Evolutionary conservation across 2,113 vertebrate species (phyloP), one percentile per base, ranked within the genome.

Genomic region (Notechis scutatus): DNA sequence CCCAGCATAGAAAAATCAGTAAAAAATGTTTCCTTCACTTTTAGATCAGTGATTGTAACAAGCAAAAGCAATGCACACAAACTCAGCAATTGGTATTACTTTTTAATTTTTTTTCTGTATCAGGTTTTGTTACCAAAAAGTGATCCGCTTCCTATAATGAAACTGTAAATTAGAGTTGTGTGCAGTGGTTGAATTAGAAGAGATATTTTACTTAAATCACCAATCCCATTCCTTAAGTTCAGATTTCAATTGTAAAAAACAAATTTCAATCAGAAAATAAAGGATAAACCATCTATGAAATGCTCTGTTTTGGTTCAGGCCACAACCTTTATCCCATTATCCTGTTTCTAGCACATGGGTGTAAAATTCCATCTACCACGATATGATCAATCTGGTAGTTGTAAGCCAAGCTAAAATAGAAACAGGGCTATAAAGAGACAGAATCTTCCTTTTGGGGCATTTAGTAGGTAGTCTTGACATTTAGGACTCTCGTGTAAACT

Each of bases 1-100:
- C 59, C 89, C 11, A 93, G 95, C 88, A 20, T 88, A 56, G 12
- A 69, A 52, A 95, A 90, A 92, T 57, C 74, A 11, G 57, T 12
- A 42, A 21, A 20, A 52, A 93, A 90, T 45, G 55, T 81, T 87
- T 85, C 0, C 34, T 81, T 18, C 50, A 0, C 20, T 3, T 9
- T 89, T 3, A 61, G 87, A 57, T 85, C 11, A 26, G 39, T 5
- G 0, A 0, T 89, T 7, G 5, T 5, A 0, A 59, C 14, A 47
- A 55, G 74, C 9, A 54, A 86, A 23, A 61, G 14, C 14, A 64
- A 5, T 39, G 47, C 47, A 39, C 4, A 9, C 2, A 26, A 34
- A 15, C 21, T 87, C 4, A 85, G 52, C 23, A 64, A 93, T 74
- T 74, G 15, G 12, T 74, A 26, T 64, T 12, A 29, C 50, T 26